Base-by-base conservation (phyloP, 1,140 invertebrate genomes). In the Drosophila watanabei region DNA sequence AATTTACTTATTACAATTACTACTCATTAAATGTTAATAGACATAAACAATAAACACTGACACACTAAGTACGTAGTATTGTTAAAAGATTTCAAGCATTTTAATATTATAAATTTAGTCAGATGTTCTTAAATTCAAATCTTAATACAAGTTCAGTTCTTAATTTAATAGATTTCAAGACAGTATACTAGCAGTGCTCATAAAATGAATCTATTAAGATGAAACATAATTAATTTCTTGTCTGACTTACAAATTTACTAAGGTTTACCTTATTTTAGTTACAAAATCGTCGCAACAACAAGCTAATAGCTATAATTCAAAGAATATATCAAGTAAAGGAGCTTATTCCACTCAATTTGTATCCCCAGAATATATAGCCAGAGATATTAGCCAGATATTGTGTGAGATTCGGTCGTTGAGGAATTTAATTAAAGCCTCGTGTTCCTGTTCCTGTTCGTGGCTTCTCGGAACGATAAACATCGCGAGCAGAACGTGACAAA, bases 401-500 rank as follows among this genome's bases (percentile, higher is more conserved):
- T 54, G 56, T 16, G 30, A 32, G 32, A 37, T 58, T 57, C 54
- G 8, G 43, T 69, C 41, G 64, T 49, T 32, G 63, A 33, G 64
- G n/a, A 68, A 72, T 86, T 79, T 63, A 81, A 71, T 89, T 89
- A 75, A 84, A 81, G 84, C 66, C 71, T 46, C 24, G 13, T 63
- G 66, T 24, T 35, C 35, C 54, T 24, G 54, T 16, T 37, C 52
- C 52, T 52, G 49, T 52, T 33, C 48, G 9, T n/a, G 48, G 48
- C 7, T 18, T 52, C n/a, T 30, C 1, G n/a, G 9, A 16, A 3
- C 51, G 54, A 88, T 89, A 75, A 88, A 89, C 88, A 79, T 88
- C 85, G 73, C 80, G 62, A 48, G 39, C 59, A 59, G 78, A 84
- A 88, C 84, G 84, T 88, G 84, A 88, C 85, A 84, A 88, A 81